Percentiles rank a stretch among this genome's conserved stretches.
Evolutionary conservation across 1,140 invertebrate genomes (phyloP).

Genomic region (Caenorhabditis remanei): DNA sequence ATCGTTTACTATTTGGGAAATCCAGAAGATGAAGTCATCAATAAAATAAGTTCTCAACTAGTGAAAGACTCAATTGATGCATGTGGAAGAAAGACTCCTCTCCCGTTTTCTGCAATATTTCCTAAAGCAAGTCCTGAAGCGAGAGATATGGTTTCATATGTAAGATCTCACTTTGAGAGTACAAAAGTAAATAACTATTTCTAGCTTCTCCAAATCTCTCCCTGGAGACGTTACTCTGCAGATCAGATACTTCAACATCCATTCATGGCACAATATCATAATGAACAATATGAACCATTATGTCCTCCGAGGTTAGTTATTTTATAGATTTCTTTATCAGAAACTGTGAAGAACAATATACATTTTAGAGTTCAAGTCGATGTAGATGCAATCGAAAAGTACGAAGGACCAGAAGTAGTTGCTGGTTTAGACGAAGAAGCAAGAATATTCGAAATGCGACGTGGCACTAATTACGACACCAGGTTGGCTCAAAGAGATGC

Average conservation of each 20-base stretch:
- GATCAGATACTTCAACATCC: conserved; percentile 70
- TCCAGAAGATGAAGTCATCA: conserved; percentile 65
- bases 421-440: conserved; percentile 65
- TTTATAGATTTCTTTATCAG: neutral
- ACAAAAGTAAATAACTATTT: neutral
- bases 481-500: conserved; percentile 58
- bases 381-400: conserved; percentile 66
- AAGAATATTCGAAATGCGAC: conserved; percentile 56
- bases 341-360: conserved; percentile 15
- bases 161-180: neutral
- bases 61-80: conserved; percentile 62
- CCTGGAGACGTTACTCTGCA: conserved; percentile 66
- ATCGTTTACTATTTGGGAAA: conserved; percentile 68
- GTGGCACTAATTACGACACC: conserved; percentile 61
- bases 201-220: conserved; percentile 65
- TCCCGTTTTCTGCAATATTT: conserved; percentile 64
- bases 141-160: conserved; percentile 60
- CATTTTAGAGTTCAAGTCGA: conserved; percentile 60
- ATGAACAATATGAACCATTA: conserved; percentile 66
- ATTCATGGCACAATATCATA: conserved; percentile 69
- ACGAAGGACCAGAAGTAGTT: conserved; percentile 50
- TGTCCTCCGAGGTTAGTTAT: conserved; percentile 57
- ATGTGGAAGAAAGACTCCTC: conserved; percentile 61
- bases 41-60: conserved; percentile 58
- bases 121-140: conserved; percentile 63